Evolutionary conservation across 2,888 invertebrate species (phyloP), one percentile per base, ranked within the genome.

Genomic region (Hetaerina titia): DNA sequence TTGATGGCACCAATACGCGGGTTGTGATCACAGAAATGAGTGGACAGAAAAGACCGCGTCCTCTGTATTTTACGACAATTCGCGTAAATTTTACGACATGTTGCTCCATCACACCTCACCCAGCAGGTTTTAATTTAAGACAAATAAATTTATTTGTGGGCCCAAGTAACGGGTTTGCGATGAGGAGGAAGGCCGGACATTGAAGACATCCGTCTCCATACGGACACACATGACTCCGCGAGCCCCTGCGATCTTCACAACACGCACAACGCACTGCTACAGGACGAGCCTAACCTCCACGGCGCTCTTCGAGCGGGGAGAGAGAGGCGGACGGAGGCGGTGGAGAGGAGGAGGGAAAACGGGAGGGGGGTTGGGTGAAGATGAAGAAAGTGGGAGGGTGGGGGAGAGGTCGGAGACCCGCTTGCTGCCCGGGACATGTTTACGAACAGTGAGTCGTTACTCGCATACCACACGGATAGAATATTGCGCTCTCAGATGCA

Each of bases 221-320:
- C 1, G 45, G 45, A 45, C 45, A 45, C 45, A 4, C 1, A 45
- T 4, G 45, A 45, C 45, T 45, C 45, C 57, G 8, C n/a, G 57
- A 57, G 57, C 89, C 58, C 89, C 89, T 89, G 56, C 58, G 8
- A 89, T 89, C 57, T 56, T 57, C n/a, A 58, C 89, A 57, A 57
- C 89, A 56, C 89, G 89, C 89, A 89, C 56, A 58, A 22, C 89
- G n/a, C 13, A 4, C n/a, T 58, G 89, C 58, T 17, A 4, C 13
- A 45, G 89, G 89, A 89, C 57, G 11, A 57, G 89, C 57, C 89
- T 89, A 89, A 89, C 19, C 57, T 57, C 58, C 89, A 89, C 89
- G 89, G 89, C 89, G 89, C 58, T 89, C 89, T 31, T n/a, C 45
- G 58, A 56, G 45, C 19, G 88, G 15, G 56, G 31, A 56, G 19